Evolutionary conservation across 2,888 invertebrate species (phyloP), one percentile per base, ranked within the genome.

Genomic region (Hypomecis punctinalis): DNA sequence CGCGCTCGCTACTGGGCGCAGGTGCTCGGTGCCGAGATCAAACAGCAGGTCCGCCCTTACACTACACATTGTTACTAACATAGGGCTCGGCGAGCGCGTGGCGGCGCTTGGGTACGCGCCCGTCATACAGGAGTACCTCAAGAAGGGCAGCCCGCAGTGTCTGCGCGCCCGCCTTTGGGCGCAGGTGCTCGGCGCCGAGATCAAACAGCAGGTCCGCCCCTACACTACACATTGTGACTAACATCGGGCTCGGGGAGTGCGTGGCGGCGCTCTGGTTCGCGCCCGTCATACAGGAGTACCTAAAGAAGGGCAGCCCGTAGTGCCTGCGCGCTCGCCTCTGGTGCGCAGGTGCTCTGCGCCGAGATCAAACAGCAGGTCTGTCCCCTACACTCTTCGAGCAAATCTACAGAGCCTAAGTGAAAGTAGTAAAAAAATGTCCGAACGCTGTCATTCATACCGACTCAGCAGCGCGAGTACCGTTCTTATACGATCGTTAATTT

Each of bases 91-190:
- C 2, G 96, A 96, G 79, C 94, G 95, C 72, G 97, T 98, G 11
- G 88, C 97, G 10, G 94, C 94, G 13, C 94, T 96, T 52, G 96
- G 96, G 70, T 97, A 98, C 82, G 97, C 98, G 0, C 98, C 98
- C 0, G 94, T 98, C 42, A 96, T 97, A 45, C 98, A 98, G 85
- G 98, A 99, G 89, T 97, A 96, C 84, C 90, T 98, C 9, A 98
- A 98, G 90, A 95, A 95, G 71, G 97, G 98, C 11, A 96, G 96
- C 75, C 97, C 98, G 0, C 94, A 96, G 72, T 94, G 94, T 68
- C 93, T 97, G 48, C 94, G 99, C 10, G 97, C 97, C 0, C 94
- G 94, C 67, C 93, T 99, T 0, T 99, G 99, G 98, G 94, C 96
- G 0, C 95, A 97, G 71, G 96, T 98, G 7, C 91, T 99, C 9